Evolutionary conservation across 1,140 invertebrate species (phyloP).

Genomic region (Pentalonia nigronervosa): DNA sequence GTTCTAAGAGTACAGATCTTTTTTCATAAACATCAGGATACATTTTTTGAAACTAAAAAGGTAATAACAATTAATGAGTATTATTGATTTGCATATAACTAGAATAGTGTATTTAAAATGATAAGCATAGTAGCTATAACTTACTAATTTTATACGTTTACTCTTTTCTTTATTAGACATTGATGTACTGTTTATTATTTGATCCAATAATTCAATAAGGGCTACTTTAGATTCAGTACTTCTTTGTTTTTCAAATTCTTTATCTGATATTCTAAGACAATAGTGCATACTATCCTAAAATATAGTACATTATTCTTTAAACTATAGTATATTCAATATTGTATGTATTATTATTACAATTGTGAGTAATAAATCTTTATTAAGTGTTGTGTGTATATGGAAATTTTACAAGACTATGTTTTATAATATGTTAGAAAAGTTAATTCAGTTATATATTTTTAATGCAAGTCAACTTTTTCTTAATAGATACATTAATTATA

Average conservation of each 20-base stretch:
- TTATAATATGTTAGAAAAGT: not conserved
- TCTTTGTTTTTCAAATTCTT: conserved; percentile 53
- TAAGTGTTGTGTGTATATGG: not conserved
- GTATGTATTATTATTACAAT: not conserved
- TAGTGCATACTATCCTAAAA: conserved; percentile 47
- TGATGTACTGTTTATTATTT: conserved; percentile 42
- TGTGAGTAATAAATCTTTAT: not conserved
- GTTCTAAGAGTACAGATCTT: not conserved
- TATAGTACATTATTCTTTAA: not conserved
- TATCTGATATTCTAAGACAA: conserved; percentile 47
- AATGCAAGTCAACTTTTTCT: no score
- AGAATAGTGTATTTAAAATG: not conserved
- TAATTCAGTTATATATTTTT: not conserved
- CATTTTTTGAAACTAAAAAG: conserved; percentile 42
- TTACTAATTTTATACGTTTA: conserved; percentile 51
- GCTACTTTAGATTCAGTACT: conserved; percentile 52
- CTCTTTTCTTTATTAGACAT: conserved; percentile 53
- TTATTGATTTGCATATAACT: not conserved
- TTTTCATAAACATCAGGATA: conserved; percentile 41
- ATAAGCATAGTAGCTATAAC: not conserved
- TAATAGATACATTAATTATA: no score
- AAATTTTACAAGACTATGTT: not conserved
- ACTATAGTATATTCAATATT: not conserved
- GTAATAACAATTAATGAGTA: not conserved
- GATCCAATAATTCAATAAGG: conserved; percentile 52